These are phyloP conservation scores for Leptothorax acervorum DNA, from an alignment of 2,888 invertebrate species.

Conservation along the genomic window DNA sequence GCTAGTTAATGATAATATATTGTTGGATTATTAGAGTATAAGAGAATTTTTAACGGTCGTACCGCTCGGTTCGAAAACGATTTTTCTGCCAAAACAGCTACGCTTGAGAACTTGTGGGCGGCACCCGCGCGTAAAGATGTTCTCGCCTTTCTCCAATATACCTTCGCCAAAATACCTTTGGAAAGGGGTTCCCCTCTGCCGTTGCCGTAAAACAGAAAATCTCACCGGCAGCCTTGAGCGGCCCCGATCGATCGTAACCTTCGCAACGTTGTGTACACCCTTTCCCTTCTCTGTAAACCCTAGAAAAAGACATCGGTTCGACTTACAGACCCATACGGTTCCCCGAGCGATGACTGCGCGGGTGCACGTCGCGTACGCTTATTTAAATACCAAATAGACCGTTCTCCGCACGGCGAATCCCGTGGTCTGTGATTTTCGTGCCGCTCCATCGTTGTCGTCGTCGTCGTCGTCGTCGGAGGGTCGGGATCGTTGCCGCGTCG, in stretches of 20 bases:
- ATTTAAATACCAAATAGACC: conserved; percentile 76
- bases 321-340: conserved; percentile 60
- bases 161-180: conserved; percentile 30
- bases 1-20: background rate
- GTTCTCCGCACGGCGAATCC: conserved; percentile 60
- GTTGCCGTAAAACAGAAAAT: conserved; percentile 49
- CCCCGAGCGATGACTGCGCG: conserved; percentile 42
- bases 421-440: conserved; percentile 75
- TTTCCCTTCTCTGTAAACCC: background rate
- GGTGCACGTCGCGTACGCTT: conserved; percentile 65
- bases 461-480: conserved; percentile 56
- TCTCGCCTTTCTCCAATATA: conserved; percentile 35
- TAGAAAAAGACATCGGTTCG: conserved; percentile 59
- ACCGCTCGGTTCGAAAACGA: background rate
- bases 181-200: background rate
- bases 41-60: background rate
- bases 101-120: conserved; percentile 22
- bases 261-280: conserved; percentile 33
- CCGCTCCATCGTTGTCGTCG: conserved; percentile 39
- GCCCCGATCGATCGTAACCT: conserved; percentile 52
- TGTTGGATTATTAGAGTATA: background rate
- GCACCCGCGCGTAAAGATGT: conserved; percentile 34
- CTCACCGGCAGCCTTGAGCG: conserved; percentile 40
- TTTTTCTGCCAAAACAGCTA: conserved; percentile 10
- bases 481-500: conserved; percentile 40